Evolutionary conservation across 2,113 vertebrate species (phyloP).

Genomic region (Athene noctua): DNA sequence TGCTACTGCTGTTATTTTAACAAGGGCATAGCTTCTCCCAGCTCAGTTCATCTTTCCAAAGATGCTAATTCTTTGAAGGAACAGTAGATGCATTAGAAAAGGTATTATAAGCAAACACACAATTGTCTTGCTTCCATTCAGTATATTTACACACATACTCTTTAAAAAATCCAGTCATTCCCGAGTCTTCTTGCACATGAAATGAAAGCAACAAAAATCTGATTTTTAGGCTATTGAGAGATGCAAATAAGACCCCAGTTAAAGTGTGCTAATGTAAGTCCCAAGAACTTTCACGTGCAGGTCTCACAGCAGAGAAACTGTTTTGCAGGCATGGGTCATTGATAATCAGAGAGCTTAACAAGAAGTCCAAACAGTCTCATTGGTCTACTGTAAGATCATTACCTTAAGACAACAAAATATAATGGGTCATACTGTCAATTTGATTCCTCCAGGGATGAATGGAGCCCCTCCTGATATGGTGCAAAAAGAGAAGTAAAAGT

Average conservation of each 20-base stretch:
- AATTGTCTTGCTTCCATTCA: neutral
- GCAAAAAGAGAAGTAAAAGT: conserved; percentile 51
- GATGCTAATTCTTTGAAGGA: neutral
- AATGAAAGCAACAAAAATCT: neutral
- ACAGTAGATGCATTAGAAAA: neutral
- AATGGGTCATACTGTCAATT: neutral
- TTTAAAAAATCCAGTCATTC: neutral
- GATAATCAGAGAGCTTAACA: neutral
- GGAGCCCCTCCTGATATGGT: neutral
- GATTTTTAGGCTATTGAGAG: neutral
- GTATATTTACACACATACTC: neutral
- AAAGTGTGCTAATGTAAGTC: neutral
- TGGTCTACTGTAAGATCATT: neutral
- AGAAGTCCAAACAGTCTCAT: neutral
- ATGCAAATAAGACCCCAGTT: neutral
- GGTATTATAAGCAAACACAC: neutral
- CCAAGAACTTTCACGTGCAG: neutral
- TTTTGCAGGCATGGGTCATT: neutral
- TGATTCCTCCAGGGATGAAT: neutral
- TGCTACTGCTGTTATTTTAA: neutral
- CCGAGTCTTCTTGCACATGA: neutral
- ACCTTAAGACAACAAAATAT: neutral
- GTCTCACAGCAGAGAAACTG: neutral
- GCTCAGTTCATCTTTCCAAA: neutral
- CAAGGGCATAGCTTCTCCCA: neutral